phyloP scores from a whole-genome alignment of 2,113 vertebrate genomes.

The Cranoglanis bouderius region DNA sequence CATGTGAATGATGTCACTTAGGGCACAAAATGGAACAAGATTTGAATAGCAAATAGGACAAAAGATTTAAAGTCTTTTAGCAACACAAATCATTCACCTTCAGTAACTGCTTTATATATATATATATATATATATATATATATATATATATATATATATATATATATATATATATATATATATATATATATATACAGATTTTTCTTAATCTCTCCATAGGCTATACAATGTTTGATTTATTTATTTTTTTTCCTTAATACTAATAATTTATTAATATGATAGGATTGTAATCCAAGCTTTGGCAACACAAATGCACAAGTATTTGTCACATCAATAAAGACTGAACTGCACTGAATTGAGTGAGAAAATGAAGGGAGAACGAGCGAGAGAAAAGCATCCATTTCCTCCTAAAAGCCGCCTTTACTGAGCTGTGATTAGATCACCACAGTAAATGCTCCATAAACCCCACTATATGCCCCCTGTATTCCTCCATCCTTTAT shows the following conservation, averaged over 20 bases:
- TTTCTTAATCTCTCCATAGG: not conserved
- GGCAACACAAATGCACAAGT: not conserved
- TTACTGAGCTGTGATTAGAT: conserved; percentile 51
- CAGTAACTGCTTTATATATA: not conserved
- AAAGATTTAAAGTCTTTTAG: not conserved
- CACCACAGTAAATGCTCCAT: conserved; percentile 68
- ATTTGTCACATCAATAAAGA: not conserved
- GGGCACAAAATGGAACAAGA: too few relatives aligned
- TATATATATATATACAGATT: not conserved
- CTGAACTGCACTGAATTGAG: not conserved
- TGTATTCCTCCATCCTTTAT: conserved; percentile 52
- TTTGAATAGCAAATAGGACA: not conserved
- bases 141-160: too few relatives aligned
- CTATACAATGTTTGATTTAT: not conserved
- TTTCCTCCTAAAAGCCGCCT: conserved; percentile 49
- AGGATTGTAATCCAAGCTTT: not conserved
- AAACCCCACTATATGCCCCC: conserved; percentile 24
- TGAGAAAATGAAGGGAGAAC: conserved; percentile 1
- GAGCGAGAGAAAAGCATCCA: conserved; percentile 37
- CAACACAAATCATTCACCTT: not conserved
- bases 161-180: too few relatives aligned
- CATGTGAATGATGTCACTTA: not conserved
- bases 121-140: too few relatives aligned
- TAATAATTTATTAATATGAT: not conserved
- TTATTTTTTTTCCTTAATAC: not conserved